Conservation (phyloP, 2,888 invertebrate species). For the Mesoligia furuncula region DNA sequence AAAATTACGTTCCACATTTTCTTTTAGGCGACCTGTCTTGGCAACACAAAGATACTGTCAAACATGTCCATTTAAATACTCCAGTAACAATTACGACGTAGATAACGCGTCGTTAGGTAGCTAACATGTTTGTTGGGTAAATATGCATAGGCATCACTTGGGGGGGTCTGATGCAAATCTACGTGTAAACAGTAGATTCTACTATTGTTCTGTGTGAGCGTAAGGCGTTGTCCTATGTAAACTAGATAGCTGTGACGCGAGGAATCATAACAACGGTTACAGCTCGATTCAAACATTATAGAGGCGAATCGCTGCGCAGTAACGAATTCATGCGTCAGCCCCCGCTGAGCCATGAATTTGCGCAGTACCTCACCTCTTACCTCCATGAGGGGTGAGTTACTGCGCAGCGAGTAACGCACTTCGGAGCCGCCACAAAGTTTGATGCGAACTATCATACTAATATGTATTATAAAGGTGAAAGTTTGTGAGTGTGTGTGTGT, state of each 20-base stretch:
- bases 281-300: too few relatives aligned
- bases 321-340: too few relatives aligned
- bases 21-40: slow-evolving; percentile 16
- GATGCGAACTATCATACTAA: too few relatives aligned
- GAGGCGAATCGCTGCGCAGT: too few relatives aligned
- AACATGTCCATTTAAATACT: slow-evolving; percentile 40
- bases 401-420: too few relatives aligned
- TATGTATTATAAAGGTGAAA: too few relatives aligned
- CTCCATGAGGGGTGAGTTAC: too few relatives aligned
- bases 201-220: slow-evolving; percentile 8
- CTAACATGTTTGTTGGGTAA: slow-evolving; percentile 44
- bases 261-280: too few relatives aligned
- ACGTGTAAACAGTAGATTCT: slow-evolving; percentile 25
- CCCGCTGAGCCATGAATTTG: too few relatives aligned
- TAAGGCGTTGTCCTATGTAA: slow-evolving; percentile 12
- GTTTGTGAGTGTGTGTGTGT: too few relatives aligned
- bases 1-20: slow-evolving; percentile 27
- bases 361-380: too few relatives aligned
- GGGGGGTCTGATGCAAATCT: slow-evolving; percentile 57
- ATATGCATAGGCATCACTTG: slow-evolving; percentile 42
- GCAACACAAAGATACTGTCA: slow-evolving; percentile 30
- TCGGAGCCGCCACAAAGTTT: too few relatives aligned
- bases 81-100: slow-evolving; percentile 33
- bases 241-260: neutral
- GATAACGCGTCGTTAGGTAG: slow-evolving; percentile 46